phyloP scores from a whole-genome alignment of 2,113 vertebrate species.

The Zosterops lateralis region DNA sequence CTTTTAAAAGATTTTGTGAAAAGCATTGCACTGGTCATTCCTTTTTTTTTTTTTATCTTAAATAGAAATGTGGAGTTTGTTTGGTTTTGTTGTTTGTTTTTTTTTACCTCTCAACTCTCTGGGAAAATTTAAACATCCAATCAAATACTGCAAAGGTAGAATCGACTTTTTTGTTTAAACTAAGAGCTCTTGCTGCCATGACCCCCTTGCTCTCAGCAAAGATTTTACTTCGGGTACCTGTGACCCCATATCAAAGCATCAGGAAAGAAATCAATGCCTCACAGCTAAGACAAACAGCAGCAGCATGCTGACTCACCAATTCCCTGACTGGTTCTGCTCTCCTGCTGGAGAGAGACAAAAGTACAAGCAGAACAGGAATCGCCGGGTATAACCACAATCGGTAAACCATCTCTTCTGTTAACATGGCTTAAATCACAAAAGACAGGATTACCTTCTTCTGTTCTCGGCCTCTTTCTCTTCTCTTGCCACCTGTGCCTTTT shows the following conservation, averaged over 20 bases:
- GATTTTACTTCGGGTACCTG: conserved; percentile 26
- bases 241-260: not conserved
- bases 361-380: not conserved
- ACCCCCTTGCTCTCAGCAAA: conserved; percentile 4
- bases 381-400: not conserved
- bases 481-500: not conserved
- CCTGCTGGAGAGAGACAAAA: not conserved
- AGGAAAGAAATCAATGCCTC: conserved; percentile 37
- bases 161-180: not conserved
- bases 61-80: not conserved
- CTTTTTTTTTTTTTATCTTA: not conserved
- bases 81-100: no score
- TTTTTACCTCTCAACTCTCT: not conserved
- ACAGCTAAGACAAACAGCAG: conserved; percentile 36
- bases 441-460: not conserved
- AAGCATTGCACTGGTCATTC: rapidly evolving
- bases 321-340: conserved; percentile 16
- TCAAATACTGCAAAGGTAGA: not conserved
- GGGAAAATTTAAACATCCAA: not conserved
- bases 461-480: not conserved
- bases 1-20: not conserved
- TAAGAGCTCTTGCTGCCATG: not conserved
- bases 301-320: conserved; percentile 38
- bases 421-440: conserved; percentile 22
- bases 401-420: conserved; percentile 30